Percentiles rank a stretch among this genome's conserved stretches.
phyloP scores from a whole-genome alignment of 2,797 vertebrate genomes.

The Lateolabrax maculatus region DNA sequence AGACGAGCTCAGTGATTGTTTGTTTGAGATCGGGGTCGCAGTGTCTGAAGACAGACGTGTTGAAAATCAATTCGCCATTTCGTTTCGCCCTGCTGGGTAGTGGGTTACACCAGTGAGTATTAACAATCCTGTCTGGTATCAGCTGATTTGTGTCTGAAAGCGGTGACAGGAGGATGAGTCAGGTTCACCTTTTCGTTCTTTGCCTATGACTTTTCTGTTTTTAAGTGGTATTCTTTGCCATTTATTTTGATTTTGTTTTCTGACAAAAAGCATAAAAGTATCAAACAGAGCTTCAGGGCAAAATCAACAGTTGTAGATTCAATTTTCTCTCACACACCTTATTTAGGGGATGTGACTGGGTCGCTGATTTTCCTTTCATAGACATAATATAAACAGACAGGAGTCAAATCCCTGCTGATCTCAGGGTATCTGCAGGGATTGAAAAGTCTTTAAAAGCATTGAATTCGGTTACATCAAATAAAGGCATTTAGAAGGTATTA shows the following conservation, averaged over 20 bases:
- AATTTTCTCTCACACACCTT: not conserved
- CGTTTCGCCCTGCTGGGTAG: slow-evolving; percentile 17
- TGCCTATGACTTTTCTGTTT: slow-evolving; percentile 6
- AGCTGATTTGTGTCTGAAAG: slow-evolving; percentile 23
- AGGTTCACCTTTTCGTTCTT: slow-evolving; percentile 37
- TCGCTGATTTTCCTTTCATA: not conserved
- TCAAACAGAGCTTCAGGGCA: not conserved
- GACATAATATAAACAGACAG: not conserved
- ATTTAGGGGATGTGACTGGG: not conserved
- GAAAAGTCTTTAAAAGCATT: not conserved
- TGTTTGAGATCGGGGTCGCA: slow-evolving; percentile 38
- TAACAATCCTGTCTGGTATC: slow-evolving; percentile 21
- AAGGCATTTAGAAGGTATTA: too few relatives aligned
- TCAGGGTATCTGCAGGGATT: not conserved
- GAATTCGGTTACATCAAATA: not conserved
- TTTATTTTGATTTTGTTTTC: not conserved
- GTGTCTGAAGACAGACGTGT: slow-evolving; percentile 45
- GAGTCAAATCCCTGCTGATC: not conserved
- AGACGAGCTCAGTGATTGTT: slow-evolving; percentile 48
- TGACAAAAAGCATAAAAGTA: not conserved
- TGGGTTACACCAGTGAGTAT: slow-evolving; percentile 70
- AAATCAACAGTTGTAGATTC: not conserved
- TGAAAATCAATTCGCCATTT: slow-evolving; percentile 51
- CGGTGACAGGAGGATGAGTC: slow-evolving; percentile 29
- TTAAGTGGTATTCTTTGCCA: not conserved